A percentile compares a stretch with the other conserved stretches of the same genome.
phyloP scores from a whole-genome alignment of 2,888 invertebrate genomes.

The Clostera curtula region DNA sequence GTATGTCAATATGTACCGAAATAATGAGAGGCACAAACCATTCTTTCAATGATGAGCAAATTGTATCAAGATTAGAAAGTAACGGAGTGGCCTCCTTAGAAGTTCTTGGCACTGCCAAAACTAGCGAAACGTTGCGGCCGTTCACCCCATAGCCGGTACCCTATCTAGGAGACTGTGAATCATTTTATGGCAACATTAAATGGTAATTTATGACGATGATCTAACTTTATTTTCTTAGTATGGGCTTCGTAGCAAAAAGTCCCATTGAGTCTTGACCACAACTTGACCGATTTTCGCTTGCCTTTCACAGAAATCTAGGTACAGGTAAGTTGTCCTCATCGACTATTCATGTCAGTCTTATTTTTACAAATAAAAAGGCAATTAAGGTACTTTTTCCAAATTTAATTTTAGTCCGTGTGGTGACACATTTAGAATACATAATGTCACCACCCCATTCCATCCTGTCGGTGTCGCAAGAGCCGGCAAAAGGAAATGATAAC shows the following conservation, averaged over 20 bases:
- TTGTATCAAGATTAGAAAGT: conserved; percentile 16
- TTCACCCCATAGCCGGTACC: conserved; percentile 23
- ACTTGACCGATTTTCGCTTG: conserved; percentile 7
- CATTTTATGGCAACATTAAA: conserved; percentile 14
- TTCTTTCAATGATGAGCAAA: conserved; percentile 3
- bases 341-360: no score
- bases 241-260: conserved; percentile 5
- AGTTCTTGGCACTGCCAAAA: conserved; percentile 24
- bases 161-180: conserved; percentile 23
- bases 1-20: no score
- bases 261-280: conserved; percentile 12
- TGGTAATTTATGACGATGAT: conserved; percentile 11
- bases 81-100: conserved; percentile 28
- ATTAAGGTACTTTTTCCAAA: no score
- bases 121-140: conserved; percentile 23
- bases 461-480: no score
- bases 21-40: no score
- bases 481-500: no score
- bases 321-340: conserved; percentile 1
- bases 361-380: no score
- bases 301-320: conserved; percentile 11
- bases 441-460: no score
- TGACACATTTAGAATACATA: no score
- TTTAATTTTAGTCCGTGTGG: no score
- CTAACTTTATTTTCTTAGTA: conserved; percentile 14